Evolutionary conservation across 2,888 invertebrate species (phyloP), one percentile per base, ranked within the genome.

Genomic region (Willowsia nigromaculata): DNA sequence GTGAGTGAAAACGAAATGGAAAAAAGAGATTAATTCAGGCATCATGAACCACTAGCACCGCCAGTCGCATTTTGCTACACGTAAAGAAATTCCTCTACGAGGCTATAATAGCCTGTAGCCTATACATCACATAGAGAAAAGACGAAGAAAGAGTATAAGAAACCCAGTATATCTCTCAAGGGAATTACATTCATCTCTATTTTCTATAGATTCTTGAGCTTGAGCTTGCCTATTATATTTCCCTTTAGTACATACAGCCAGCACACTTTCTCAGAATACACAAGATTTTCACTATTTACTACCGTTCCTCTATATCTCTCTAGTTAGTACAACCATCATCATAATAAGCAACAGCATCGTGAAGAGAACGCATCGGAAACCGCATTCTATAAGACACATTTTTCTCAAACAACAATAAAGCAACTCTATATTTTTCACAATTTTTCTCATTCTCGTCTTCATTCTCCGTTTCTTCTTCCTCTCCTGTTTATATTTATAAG

Each of bases 1-100:
- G 83, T 84, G 88, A 88, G 88, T 78, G 88, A 84, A 88, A 90
- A 90, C 89, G 91, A 90, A 92, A 92, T 90, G 89, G 90, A 91
- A 91, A 91, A 91, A 92, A 91, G 91, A 91, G 92, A 92, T 92
- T 92, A 92, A 92, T 91, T 92, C 91, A 89, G 88, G 91, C 92
- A 91, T 91, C 92, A 92, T 91, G 92, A 92, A 92, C 92, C 91
- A 89, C 90, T 89, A 43, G 40, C 50, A 83, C 53, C 53, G 22
- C 65, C 80, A 80, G 65, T 82, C 78, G 33, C 71, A 76, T 62
- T 84, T n/a, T 47, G 50, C 53, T 27, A 50, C 53, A 47, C 65
- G 15, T 4, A 18, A 56, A 22, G 15, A 56, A 18, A 56, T 6
- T 15, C 5, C 62, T 27, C 50, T 18, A 53, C 2, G 53, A 18